phyloP scores from a whole-genome alignment of 2,797 vertebrate species.

The Oophaga sylvatica region DNA sequence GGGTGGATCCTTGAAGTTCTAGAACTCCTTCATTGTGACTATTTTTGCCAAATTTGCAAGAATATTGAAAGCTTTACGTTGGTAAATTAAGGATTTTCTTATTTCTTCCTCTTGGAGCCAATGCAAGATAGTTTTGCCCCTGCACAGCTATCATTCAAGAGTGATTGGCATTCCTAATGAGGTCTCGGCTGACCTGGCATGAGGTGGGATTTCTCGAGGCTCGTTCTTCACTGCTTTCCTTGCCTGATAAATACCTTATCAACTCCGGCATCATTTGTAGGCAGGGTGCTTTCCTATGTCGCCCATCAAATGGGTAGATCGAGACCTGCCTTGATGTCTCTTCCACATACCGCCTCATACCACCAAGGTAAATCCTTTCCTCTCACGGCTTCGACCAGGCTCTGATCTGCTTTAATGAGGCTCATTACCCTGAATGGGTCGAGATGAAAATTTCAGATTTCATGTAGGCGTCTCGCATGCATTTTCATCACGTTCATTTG shows the following conservation, averaged over 20 bases:
- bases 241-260: neutral
- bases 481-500: neutral
- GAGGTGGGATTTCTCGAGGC: neutral
- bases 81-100: neutral
- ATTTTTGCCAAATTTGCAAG: neutral
- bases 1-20: neutral
- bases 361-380: neutral
- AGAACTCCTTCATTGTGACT: neutral
- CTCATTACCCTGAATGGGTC: neutral
- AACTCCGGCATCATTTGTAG: neutral
- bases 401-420: neutral
- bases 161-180: conserved; percentile 2
- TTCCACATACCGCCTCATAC: neutral
- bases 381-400: neutral
- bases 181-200: neutral
- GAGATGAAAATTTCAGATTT: neutral
- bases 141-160: neutral
- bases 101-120: neutral
- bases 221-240: neutral
- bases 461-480: neutral
- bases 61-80: neutral
- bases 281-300: neutral
- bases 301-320: neutral
- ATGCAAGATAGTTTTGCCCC: neutral
- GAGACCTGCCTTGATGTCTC: neutral